A percentile compares a stretch with the other conserved stretches of the same genome.
These are phyloP conservation scores for Triplophysa bombifrons DNA, from an alignment of 2,797 vertebrate species.

Conservation along the genomic window DNA sequence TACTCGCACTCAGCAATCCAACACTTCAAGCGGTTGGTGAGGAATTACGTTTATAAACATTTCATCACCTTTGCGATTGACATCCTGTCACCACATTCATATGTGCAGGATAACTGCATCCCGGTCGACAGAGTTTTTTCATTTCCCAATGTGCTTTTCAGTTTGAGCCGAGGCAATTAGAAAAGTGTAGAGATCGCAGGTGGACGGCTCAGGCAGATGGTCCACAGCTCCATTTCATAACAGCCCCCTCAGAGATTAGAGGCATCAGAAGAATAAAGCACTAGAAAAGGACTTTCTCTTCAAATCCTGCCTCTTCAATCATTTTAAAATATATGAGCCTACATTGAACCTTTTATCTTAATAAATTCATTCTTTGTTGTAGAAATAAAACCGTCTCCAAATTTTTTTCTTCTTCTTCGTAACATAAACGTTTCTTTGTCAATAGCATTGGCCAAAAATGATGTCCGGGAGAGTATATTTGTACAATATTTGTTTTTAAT, in stretches of 20 bases:
- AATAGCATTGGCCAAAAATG: no score
- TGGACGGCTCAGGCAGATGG: conserved; percentile 32
- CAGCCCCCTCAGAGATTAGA: conserved; percentile 12
- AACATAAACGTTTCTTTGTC: neutral
- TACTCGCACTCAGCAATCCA: neutral
- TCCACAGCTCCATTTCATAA: conserved; percentile 13
- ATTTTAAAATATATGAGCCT: neutral
- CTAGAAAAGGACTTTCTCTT: conserved; percentile 1
- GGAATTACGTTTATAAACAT: neutral
- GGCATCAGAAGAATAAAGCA: conserved; percentile 5
- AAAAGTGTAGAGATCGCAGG: conserved; percentile 22
- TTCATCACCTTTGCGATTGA: conserved; percentile 12
- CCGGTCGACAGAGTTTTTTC: neutral
- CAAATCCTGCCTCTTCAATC: conserved; percentile 5
- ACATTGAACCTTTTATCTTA: neutral
- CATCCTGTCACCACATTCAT: conserved; percentile 8
- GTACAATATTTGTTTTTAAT: no score
- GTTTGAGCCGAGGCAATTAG: conserved; percentile 34
- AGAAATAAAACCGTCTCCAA: neutral
- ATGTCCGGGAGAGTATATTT: no score
- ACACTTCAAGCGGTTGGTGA: conserved; percentile 1
- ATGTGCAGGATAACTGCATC: conserved; percentile 13
- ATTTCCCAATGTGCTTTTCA: conserved; percentile 3
- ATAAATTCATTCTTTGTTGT: conserved; percentile 7
- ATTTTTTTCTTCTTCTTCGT: neutral